Evolutionary conservation across 2,888 invertebrate genomes (phyloP), one percentile per base, ranked within the genome.

Genomic region (Drosophila paracracens): DNA sequence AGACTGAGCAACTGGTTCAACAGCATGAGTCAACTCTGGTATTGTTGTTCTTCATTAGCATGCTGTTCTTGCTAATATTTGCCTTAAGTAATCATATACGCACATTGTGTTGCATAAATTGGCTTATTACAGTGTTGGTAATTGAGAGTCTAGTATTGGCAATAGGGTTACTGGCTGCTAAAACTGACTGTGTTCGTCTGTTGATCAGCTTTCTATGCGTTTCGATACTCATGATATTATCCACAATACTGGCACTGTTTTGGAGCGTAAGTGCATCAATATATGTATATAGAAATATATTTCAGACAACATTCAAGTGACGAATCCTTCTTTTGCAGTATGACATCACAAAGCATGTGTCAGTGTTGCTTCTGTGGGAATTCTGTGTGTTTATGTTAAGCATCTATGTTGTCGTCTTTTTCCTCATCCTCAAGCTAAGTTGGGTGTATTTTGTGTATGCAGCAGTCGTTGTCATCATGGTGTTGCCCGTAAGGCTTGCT

Each of bases 401-500:
- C 59, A 43, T 85, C 2, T 88, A 76, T 63, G 33, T 21, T 21
- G 43, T 68, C 31, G 27, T 70, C 2, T 27, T 71, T 2, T 46
- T 56, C 10, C 2, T 56, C 4, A 29, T 74, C 8, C 36, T 83
- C n/a, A 4, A 13, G 0, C 0, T 21, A 13, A 10, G 3, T 4
- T 72, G 68, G 73, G 7, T 53, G 1, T 66, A 71, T 35, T 75
- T 48, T 31, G 1, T 81, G 4, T 79, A 71, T 38, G 62, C 71
- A 7, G 11, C 13, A 8, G 31, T 68, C 7, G 51, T 77, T 21
- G 38, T 35, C n/a, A 8, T 61, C 7, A 31, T 88, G 46, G 66
- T 86, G 31, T 8, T 78, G 48, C 58, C 73, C 51, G 88, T 86
- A 83, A 88, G 85, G 43, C 65, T 56, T 27, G 1, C 7, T 48